Evolutionary conservation across 2,797 vertebrate genomes (phyloP), one percentile per base, ranked within the genome.

Genomic region (Gallinago solitaria): DNA sequence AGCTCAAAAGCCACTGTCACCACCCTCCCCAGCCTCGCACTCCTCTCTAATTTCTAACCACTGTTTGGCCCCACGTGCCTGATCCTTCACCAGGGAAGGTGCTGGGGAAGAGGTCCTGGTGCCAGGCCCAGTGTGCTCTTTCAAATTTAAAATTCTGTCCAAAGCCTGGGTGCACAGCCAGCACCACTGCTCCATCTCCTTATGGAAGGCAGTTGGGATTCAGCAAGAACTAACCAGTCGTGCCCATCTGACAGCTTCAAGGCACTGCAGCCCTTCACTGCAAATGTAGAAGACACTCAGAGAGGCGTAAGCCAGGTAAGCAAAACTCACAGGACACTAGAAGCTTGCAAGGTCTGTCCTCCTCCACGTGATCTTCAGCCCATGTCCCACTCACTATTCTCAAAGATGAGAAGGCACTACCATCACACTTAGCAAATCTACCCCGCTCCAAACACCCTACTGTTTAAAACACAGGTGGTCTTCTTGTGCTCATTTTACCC

Each of bases 61-160:
- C 24, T 16, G 28, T n/a, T 28, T 27, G 14, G 61, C 16, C 28
- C 12, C 54, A 73, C 0, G 8, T 0, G 2, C 16, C 18, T 2
- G 32, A 57, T n/a, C 59, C 37, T 82, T 41, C 51, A 61, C 4
- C 51, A 65, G 41, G 27, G 32, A 79, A 59, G 16, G 32, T 28
- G 33, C 45, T 16, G 7, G 12, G 18, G n/a, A 78, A 64, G 28
- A 82, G 14, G 6, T 25, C 10, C 47, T 20, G 11, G 19, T 83
- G 15, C 6, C 25, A 83, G 43, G 30, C 21, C 21, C 18, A 78
- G 6, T 1, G 1, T 16, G 10, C 10, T 53, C 35, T 54, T 59
- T 74, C 0, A 1, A 57, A 73, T 32, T 5, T 20, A 7, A 85
- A 81, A 47, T 57, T 63, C 57, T 67, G 37, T 15, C 53, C 35